Conservation (phyloP, 2,888 invertebrate species). For the Panzeria rudis region DNA sequence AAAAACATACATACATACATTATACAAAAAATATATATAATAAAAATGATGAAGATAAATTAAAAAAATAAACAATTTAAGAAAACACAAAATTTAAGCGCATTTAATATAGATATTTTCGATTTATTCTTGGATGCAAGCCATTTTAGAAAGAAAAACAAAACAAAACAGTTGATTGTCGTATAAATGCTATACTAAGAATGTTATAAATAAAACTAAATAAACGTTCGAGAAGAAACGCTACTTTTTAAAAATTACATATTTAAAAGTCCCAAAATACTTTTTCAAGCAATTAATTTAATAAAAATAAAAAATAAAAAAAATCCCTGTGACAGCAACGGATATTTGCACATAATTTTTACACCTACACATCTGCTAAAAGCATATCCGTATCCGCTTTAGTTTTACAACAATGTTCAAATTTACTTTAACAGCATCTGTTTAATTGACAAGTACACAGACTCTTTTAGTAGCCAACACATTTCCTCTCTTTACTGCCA, state of each 20-base stretch:
- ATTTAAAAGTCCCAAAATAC: not conserved
- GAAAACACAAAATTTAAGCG: slow-evolving; percentile 55
- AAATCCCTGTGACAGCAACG: slow-evolving; percentile 1
- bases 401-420: not conserved
- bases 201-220: slow-evolving; percentile 52
- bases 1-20: slow-evolving; percentile 6
- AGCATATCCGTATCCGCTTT: slow-evolving; percentile 51
- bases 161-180: slow-evolving; percentile 54
- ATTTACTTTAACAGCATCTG: slow-evolving; percentile 40
- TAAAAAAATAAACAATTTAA: slow-evolving; percentile 47
- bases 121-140: slow-evolving; percentile 53
- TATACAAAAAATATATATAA: slow-evolving; percentile 52
- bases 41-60: slow-evolving; percentile 43
- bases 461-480: not conserved
- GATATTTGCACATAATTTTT: not conserved
- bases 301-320: not conserved
- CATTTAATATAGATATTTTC: slow-evolving; percentile 49
- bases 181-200: slow-evolving; percentile 33
- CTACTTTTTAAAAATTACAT: slow-evolving; percentile 9
- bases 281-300: not conserved
- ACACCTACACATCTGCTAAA: not conserved
- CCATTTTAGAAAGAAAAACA: slow-evolving; percentile 51
- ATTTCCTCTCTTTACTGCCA: slow-evolving; percentile 63
- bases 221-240: slow-evolving; percentile 46
- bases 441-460: slow-evolving; percentile 5